Percentiles rank a stretch among this genome's conserved stretches.
Evolutionary conservation across 1,140 invertebrate species (phyloP).

Genomic region (Venturia canescens): DNA sequence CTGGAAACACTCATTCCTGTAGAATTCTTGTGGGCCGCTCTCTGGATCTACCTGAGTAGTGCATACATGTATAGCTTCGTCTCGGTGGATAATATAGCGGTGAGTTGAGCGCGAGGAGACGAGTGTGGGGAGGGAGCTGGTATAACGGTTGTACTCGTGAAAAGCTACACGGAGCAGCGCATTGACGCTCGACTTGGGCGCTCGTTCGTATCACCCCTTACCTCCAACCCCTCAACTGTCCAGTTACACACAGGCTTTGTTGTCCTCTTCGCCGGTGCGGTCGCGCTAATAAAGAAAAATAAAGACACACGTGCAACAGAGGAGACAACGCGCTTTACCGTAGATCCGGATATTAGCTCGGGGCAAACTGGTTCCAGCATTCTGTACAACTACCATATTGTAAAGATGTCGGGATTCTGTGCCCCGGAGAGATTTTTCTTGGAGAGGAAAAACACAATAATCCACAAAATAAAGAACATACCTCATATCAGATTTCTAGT

Average conservation of each 20-base stretch:
- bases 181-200: slow-evolving; percentile 54
- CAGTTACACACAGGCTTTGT: slow-evolving; percentile 31
- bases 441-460: slow-evolving; percentile 18
- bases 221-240: slow-evolving; percentile 32
- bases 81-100: slow-evolving; percentile 1
- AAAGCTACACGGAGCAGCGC: slow-evolving; percentile 50
- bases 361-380: slow-evolving; percentile 13
- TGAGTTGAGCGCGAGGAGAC: slow-evolving; percentile 1
- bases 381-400: slow-evolving; percentile 24
- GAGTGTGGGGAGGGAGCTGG: slow-evolving; percentile 35
- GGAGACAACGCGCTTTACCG: slow-evolving; percentile 16
- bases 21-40: slow-evolving; percentile 15
- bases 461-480: not conserved
- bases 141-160: slow-evolving; percentile 44
- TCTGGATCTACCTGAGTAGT: not conserved
- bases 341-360: slow-evolving; percentile 60
- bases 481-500: not conserved
- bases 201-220: slow-evolving; percentile 23
- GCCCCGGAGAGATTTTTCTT: slow-evolving; percentile 33
- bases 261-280: slow-evolving; percentile 28
- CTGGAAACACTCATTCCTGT: not conserved
- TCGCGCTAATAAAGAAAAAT: slow-evolving; percentile 65
- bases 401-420: slow-evolving; percentile 35
- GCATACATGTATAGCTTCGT: not conserved
- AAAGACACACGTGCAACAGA: slow-evolving; percentile 50